phyloP scores from a whole-genome alignment of 2,888 invertebrate genomes.

The Bellardia pandia region DNA sequence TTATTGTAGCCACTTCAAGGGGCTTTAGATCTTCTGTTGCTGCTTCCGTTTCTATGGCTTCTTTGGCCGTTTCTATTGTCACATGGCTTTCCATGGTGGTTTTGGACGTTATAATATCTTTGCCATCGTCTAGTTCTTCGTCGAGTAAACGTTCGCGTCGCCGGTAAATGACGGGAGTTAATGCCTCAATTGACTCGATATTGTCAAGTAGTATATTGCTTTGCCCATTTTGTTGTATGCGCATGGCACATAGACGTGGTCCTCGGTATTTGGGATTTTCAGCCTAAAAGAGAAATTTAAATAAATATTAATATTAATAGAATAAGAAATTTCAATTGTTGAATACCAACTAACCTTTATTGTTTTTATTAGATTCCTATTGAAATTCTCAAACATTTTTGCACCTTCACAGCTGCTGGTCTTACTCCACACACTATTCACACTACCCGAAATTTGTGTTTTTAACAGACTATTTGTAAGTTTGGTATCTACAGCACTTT shows the following conservation, averaged over 20 bases:
- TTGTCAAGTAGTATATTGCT: constrained; percentile 92
- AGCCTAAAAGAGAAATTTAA: constrained; percentile 78
- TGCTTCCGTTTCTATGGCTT: constrained; percentile 41
- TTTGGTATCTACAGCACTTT: constrained; percentile 69
- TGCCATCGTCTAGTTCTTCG: constrained; percentile 83
- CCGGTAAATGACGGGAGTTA: constrained; percentile 90
- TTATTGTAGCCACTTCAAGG: not conserved
- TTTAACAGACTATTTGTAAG: constrained; percentile 73
- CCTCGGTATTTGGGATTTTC: constrained; percentile 85
- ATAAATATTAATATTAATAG: not conserved
- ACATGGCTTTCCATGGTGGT: constrained; percentile 74
- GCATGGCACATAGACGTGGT: constrained; percentile 90
- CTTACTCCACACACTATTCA: constrained; percentile 84
- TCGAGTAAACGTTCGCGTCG: constrained; percentile 85
- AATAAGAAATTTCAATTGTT: too few species aligned
- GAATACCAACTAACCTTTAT: constrained; percentile 80
- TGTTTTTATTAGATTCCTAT: constrained; percentile 84
- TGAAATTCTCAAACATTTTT: constrained; percentile 84
- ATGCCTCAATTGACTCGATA: constrained; percentile 86
- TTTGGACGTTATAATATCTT: constrained; percentile 83
- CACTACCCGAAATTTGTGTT: constrained; percentile 82
- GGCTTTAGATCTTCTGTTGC: not conserved
- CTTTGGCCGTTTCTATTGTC: constrained; percentile 46
- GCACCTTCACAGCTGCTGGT: constrained; percentile 84
- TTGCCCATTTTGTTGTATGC: constrained; percentile 91